phyloP scores from a whole-genome alignment of 2,113 vertebrate species.

The Takifugu flavidus region DNA sequence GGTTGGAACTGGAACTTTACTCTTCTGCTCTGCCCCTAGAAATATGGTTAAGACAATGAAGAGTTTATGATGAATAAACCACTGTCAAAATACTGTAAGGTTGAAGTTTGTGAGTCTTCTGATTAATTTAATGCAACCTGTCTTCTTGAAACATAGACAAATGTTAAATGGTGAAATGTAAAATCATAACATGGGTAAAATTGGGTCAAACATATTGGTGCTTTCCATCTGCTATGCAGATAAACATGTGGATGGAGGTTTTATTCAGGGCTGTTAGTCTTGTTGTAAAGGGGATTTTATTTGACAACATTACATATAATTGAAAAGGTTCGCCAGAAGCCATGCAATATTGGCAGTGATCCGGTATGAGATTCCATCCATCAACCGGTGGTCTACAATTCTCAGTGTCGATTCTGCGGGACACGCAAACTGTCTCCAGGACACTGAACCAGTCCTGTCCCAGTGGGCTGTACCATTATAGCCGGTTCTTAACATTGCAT shows the following conservation, averaged over 20 bases:
- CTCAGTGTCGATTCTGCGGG: conserved; percentile 28
- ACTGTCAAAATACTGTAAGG: too few relatives aligned
- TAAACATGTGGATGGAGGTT: too few relatives aligned
- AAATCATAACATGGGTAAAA: not conserved
- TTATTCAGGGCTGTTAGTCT: not conserved
- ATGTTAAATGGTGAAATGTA: not conserved
- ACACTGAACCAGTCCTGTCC: conserved; percentile 46
- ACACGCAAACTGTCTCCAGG: conserved; percentile 25
- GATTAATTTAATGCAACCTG: too few relatives aligned
- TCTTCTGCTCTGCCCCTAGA: not conserved
- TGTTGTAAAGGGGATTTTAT: not conserved
- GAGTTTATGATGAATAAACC: too few relatives aligned
- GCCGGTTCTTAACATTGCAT: conserved; percentile 29
- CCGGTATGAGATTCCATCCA: not conserved
- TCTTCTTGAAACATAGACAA: not conserved
- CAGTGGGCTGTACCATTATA: conserved; percentile 37
- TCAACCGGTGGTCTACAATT: conserved; percentile 31
- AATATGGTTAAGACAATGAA: too few relatives aligned
- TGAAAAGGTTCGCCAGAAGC: not conserved
- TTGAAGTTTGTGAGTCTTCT: too few relatives aligned
- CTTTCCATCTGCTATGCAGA: too few relatives aligned
- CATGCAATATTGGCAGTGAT: conserved; percentile 17
- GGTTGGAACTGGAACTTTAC: conserved; percentile 23
- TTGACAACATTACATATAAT: not conserved
- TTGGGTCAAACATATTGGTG: not conserved